These are phyloP conservation scores for Protobothrops mucrosquamatus DNA, from an alignment of 2,113 vertebrate species.

Conservation along the genomic window DNA sequence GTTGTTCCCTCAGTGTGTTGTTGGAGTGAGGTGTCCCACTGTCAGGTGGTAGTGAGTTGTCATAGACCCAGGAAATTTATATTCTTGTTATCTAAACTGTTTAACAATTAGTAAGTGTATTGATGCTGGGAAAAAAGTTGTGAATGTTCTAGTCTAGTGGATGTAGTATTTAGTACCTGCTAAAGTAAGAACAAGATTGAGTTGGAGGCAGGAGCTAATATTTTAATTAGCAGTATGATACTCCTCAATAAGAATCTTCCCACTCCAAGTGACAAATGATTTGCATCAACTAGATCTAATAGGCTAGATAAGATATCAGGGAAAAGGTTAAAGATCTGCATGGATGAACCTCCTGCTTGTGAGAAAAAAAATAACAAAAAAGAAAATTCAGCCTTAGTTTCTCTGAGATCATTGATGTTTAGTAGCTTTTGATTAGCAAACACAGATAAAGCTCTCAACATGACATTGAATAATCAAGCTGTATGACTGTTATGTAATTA, in stretches of 20 bases:
- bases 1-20: not conserved
- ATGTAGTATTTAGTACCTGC: not conserved
- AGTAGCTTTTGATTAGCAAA: not conserved
- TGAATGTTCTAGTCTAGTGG: not conserved
- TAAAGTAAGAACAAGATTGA: not conserved
- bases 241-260: not conserved
- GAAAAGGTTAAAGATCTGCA: not conserved
- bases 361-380: not conserved
- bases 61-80: not conserved
- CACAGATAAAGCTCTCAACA: not conserved
- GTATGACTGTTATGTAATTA: not conserved
- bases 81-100: not conserved
- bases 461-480: not conserved
- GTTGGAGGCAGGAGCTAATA: not conserved
- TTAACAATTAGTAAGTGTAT: not conserved
- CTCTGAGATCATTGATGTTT: not conserved
- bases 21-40: too few relatives aligned
- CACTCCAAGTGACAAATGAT: not conserved
- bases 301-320: not conserved
- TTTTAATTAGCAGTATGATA: not conserved
- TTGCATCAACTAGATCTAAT: not conserved
- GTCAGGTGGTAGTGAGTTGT: not conserved
- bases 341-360: not conserved
- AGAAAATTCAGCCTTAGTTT: not conserved
- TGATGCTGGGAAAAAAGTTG: not conserved